Evolutionary conservation across 2,888 invertebrate genomes (phyloP), one percentile per base, ranked within the genome.

Genomic region (Hylaea fasciaria): DNA sequence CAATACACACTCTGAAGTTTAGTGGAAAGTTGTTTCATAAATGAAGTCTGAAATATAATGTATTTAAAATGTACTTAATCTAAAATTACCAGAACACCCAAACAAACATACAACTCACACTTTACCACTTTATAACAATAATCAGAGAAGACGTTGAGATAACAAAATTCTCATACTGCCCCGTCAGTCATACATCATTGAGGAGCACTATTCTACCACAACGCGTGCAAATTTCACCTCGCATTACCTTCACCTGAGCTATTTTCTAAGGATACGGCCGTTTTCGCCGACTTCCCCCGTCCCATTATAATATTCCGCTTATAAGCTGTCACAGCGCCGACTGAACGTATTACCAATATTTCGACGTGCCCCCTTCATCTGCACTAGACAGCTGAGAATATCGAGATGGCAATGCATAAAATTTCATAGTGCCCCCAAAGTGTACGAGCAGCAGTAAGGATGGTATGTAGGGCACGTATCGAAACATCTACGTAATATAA

Each of bases 371-470:
- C 62, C 70, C 63, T 55, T 58, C 65, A 64, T 63, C 74, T 76
- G 73, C 73, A 66, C 46, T 60, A 76, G 77, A 72, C 77, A 74
- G 74, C 67, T 63, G 68, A 65, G 73, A 74, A 72, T 73, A 73
- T 76, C 64, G 67, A 63, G 70, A 74, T 72, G 71, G 72, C 76
- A 78, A 81, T 77, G 80, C 80, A 81, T 79, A 78, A 80, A 80
- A 77, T 81, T 80, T 77, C 67, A 70, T 73, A 76, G 73, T 68
- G 73, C 64, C 62, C 57, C 64, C 55, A 57, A 28, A 22, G 13
- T 44, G 39, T 48, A 17, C 8, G 12, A 10, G n/a, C n/a, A 5
- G 8, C 52, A 58, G 53, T 53, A 58, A 47, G 58, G 53, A 39
- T 9, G 0, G 7, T 7, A 9, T 12, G 37, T 9, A 48, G 16